These are phyloP conservation scores for Acronicta leporina DNA, from an alignment of 2,888 invertebrate genomes.

Conservation along the genomic window DNA sequence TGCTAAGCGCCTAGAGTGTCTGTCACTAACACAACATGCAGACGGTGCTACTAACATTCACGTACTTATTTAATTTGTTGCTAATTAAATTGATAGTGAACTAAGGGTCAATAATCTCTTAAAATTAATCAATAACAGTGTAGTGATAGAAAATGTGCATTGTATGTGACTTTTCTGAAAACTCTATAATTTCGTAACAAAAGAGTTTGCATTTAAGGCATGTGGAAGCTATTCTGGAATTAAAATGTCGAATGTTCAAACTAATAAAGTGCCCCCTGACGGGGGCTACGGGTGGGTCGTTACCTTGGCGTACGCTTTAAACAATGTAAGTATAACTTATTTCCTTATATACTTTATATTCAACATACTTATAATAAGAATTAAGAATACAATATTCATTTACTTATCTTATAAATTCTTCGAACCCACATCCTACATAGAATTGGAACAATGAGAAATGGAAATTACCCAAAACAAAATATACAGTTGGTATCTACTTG, in stretches of 20 bases:
- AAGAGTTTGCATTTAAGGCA: slow-evolving; percentile 47
- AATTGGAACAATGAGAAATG: background rate
- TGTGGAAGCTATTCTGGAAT: slow-evolving; percentile 57
- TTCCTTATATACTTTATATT: too few species aligned
- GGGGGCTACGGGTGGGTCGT: slow-evolving; percentile 92
- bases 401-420: background rate
- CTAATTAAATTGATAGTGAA: slow-evolving; percentile 28
- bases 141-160: slow-evolving; percentile 56
- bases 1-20: slow-evolving; percentile 45
- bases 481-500: background rate
- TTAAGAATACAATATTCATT: too few species aligned
- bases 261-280: slow-evolving; percentile 88
- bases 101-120: slow-evolving; percentile 52
- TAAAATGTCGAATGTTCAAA: slow-evolving; percentile 70
- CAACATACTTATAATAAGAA: too few species aligned
- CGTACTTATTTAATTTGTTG: slow-evolving; percentile 46
- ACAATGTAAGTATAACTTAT: slow-evolving; percentile 89
- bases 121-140: slow-evolving; percentile 18
- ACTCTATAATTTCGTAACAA: slow-evolving; percentile 43
- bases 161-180: slow-evolving; percentile 40
- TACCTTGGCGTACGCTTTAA: slow-evolving; percentile 89
- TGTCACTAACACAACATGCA: slow-evolving; percentile 44
- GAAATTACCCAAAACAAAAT: background rate
- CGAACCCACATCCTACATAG: background rate
- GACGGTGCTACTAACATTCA: slow-evolving; percentile 43